phyloP scores from a whole-genome alignment of 2,113 vertebrate genomes.

The Pseudorasbora parva region DNA sequence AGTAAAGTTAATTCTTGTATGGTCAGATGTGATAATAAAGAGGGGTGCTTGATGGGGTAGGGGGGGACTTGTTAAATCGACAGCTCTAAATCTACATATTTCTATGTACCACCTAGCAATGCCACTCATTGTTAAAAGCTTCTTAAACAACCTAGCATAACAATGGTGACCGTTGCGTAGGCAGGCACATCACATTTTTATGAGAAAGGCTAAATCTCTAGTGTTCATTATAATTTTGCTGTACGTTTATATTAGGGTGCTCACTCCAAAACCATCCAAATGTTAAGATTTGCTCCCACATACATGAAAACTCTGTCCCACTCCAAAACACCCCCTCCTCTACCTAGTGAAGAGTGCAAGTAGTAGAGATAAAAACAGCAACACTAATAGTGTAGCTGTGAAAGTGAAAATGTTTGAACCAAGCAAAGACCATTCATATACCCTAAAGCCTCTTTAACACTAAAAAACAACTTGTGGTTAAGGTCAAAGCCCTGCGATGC shows the following conservation, averaged over 20 bases:
- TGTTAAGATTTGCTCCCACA: slow-evolving; percentile 19
- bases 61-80: too few species aligned
- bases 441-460: neutral
- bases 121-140: neutral
- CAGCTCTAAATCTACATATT: too few species aligned
- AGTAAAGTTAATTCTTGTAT: slow-evolving; percentile 53
- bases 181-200: neutral
- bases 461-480: slow-evolving; percentile 18
- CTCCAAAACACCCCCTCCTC: neutral
- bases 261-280: slow-evolving; percentile 11
- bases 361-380: slow-evolving; percentile 27
- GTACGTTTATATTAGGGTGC: neutral
- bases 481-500: neutral
- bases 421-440: neutral
- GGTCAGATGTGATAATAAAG: slow-evolving; percentile 37
- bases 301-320: neutral
- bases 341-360: neutral
- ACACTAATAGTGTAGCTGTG: neutral
- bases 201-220: slow-evolving; percentile 3
- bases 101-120: neutral
- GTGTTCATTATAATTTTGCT: neutral
- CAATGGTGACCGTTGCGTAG: neutral
- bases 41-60: neutral
- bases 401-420: slow-evolving; percentile 3
- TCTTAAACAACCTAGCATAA: slow-evolving; percentile 4